phyloP scores from a whole-genome alignment of 2,113 vertebrate genomes.

The Microcebus tavaratra region DNA sequence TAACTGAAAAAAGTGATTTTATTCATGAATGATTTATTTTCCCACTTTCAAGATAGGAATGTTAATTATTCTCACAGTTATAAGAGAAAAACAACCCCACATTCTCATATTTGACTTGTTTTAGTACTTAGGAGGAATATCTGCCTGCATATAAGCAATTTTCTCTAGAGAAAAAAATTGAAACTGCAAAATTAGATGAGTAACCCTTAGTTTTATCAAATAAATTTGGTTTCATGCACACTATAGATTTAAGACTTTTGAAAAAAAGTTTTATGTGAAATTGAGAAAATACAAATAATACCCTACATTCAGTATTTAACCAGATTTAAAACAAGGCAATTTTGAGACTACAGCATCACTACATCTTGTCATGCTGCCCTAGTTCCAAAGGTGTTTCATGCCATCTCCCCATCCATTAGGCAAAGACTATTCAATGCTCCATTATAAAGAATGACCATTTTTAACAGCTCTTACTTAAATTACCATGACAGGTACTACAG shows the following conservation, averaged over 20 bases:
- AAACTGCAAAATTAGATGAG: background rate
- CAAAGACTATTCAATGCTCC: slow-evolving; percentile 74
- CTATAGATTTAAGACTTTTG: background rate
- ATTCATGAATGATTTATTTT: background rate
- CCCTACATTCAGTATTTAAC: background rate
- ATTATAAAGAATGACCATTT: slow-evolving; percentile 83
- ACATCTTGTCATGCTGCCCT: slow-evolving; percentile 49
- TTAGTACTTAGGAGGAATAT: background rate
- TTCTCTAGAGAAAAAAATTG: background rate
- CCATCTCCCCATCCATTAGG: slow-evolving; percentile 81
- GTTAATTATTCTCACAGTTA: background rate
- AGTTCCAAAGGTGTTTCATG: slow-evolving; percentile 57
- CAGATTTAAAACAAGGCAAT: background rate
- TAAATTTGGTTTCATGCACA: background rate
- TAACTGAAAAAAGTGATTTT: background rate
- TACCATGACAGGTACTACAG: slow-evolving; percentile 83
- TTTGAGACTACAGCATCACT: background rate
- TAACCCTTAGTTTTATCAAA: background rate
- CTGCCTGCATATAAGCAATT: background rate
- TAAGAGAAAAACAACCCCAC: background rate
- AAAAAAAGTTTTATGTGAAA: background rate
- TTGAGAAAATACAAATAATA: background rate
- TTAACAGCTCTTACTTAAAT: slow-evolving; percentile 84
- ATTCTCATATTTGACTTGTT: background rate
- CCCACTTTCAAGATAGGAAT: background rate